Percentiles rank a stretch among this genome's conserved stretches.
Evolutionary conservation across 2,888 invertebrate species (phyloP).

Genomic region (Eulithis testata): DNA sequence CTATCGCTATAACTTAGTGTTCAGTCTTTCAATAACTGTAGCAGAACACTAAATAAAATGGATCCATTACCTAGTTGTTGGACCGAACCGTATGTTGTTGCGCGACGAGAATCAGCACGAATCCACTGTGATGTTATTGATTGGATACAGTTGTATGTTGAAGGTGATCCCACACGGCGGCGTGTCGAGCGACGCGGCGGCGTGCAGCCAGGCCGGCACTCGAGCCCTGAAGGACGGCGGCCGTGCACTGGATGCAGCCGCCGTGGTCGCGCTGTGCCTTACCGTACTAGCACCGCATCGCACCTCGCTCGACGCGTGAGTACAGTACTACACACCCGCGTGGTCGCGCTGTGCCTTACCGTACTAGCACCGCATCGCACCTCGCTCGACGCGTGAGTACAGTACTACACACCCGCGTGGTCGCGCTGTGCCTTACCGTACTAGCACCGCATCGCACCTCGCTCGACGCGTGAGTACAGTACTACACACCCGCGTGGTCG

Average conservation of each 20-base stretch:
- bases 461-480: constrained; percentile 88
- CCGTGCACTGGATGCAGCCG: constrained; percentile 91
- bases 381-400: too few species aligned
- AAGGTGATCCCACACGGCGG: constrained; percentile 90
- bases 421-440: constrained; percentile 90
- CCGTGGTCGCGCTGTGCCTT: constrained; percentile 89
- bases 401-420: constrained; percentile 61
- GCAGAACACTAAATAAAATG: too few species aligned
- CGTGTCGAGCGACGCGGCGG: constrained; percentile 88
- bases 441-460: constrained; percentile 89
- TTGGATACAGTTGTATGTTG: not conserved
- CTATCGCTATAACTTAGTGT: too few species aligned
- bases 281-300: constrained; percentile 89
- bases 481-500: constrained; percentile 81
- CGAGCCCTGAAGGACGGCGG: constrained; percentile 88
- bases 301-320: constrained; percentile 91
- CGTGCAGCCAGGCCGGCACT: constrained; percentile 90
- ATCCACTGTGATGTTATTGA: too few species aligned
- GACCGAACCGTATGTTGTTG: too few species aligned
- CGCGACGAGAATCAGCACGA: too few species aligned
- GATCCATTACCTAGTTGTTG: too few species aligned
- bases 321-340: constrained; percentile 82
- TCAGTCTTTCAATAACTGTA: too few species aligned
- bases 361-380: too few species aligned
- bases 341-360: constrained; percentile 82